phyloP scores from a whole-genome alignment of 2,113 vertebrate species.

The Numida meleagris region DNA sequence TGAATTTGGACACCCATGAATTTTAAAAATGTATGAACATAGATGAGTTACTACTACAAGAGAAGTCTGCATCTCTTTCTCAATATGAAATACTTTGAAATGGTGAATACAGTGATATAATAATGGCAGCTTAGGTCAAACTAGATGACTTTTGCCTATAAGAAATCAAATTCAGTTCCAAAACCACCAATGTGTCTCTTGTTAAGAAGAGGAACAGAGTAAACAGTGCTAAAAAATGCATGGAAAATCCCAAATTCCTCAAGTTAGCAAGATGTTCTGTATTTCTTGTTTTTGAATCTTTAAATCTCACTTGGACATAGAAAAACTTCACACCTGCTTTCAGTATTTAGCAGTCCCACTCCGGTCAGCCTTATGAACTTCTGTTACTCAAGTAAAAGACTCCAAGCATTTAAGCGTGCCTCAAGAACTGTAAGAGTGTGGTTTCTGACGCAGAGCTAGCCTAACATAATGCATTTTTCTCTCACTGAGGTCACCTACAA shows the following conservation, averaged over 20 bases:
- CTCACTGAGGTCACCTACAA: background rate
- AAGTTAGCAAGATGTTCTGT: background rate
- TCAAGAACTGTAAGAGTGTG: background rate
- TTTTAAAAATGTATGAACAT: background rate
- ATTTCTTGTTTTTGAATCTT: background rate
- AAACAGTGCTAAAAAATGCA: background rate
- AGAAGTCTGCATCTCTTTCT: background rate
- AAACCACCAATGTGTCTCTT: background rate
- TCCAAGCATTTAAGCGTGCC: background rate
- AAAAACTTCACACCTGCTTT: background rate
- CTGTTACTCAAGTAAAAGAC: background rate
- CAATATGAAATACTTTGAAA: background rate
- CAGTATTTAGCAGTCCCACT: background rate
- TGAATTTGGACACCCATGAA: background rate
- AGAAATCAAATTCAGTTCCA: background rate
- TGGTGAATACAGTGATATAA: background rate
- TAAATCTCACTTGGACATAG: background rate
- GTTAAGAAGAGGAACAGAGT: background rate
- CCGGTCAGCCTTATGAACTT: background rate
- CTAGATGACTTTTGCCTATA: no score
- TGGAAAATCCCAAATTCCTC: background rate
- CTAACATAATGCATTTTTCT: background rate
- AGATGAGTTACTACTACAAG: background rate
- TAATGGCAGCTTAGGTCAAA: background rate
- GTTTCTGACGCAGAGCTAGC: background rate